These are phyloP conservation scores for Grapholita molesta DNA, from an alignment of 1,140 invertebrate species.

Conservation along the genomic window DNA sequence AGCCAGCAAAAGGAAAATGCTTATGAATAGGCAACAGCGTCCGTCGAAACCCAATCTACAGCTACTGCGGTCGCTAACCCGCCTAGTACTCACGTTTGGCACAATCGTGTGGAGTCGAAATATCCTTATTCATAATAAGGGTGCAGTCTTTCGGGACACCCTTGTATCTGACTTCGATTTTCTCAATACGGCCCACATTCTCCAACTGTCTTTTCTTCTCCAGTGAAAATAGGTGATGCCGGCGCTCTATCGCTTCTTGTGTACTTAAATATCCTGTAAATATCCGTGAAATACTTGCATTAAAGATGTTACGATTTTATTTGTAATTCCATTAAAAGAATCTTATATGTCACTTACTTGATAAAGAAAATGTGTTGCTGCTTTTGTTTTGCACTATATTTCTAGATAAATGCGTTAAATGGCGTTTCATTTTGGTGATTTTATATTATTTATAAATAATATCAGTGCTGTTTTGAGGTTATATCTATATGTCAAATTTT, in stretches of 20 bases:
- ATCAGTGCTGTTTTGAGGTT: constrained; percentile 24
- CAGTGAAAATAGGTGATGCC: constrained; percentile 87
- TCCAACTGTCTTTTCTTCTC: constrained; percentile 87
- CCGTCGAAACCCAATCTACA: too few species aligned
- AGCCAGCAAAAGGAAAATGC: too few species aligned
- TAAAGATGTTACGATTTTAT: background rate
- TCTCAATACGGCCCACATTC: constrained; percentile 90
- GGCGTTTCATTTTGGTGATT: constrained; percentile 33
- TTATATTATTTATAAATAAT: constrained; percentile 18
- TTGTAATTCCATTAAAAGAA: background rate
- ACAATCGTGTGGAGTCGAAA: constrained; percentile 96
- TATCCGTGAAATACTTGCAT: constrained; percentile 2
- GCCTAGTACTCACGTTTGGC: constrained; percentile 86
- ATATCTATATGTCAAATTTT: constrained; percentile 4
- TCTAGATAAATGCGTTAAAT: constrained; percentile 29
- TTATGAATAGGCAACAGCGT: too few species aligned
- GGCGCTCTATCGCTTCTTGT: constrained; percentile 68
- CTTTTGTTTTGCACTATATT: constrained; percentile 22
- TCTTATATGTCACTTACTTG: constrained; percentile 21
- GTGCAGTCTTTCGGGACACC: constrained; percentile 85
- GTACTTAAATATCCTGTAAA: constrained; percentile 66
- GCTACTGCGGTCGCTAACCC: background rate
- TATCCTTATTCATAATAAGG: constrained; percentile 93
- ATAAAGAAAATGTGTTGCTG: constrained; percentile 18
- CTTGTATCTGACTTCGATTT: constrained; percentile 91